phyloP scores from a whole-genome alignment of 2,888 invertebrate genomes.

The Pseudeuparius sepicola region DNA sequence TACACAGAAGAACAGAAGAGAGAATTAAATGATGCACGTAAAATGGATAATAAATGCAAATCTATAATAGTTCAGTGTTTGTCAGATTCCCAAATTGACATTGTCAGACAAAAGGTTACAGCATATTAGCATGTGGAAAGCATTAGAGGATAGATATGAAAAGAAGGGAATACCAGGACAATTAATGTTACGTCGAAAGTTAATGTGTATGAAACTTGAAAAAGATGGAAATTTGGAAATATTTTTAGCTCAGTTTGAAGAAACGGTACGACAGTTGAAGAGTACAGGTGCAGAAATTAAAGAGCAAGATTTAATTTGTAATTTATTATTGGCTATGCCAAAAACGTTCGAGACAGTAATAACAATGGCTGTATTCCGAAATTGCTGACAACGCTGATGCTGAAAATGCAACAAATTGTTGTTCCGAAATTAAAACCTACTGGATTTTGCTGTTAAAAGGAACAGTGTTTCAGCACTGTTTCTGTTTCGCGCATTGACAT shows the following conservation, averaged over 20 bases:
- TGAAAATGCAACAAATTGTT: no score
- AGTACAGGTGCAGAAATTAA: constrained; percentile 1
- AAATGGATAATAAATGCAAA: neutral
- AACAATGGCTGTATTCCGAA: no score
- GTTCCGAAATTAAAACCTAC: no score
- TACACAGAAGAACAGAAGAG: neutral
- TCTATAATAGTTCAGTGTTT: constrained; percentile 1
- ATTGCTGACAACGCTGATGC: no score
- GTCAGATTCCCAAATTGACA: constrained; percentile 2
- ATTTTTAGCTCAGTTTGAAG: constrained; percentile 3
- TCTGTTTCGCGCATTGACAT: no score
- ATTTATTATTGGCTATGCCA: neutral
- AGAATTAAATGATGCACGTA: neutral
- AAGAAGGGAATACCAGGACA: constrained; percentile 5
- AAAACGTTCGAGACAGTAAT: neutral
- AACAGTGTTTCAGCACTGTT: no score
- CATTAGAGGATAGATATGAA: constrained; percentile 4
- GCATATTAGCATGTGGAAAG: constrained; percentile 5
- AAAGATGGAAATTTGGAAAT: neutral
- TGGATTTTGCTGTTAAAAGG: no score
- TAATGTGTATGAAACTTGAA: constrained; percentile 2
- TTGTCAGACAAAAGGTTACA: neutral
- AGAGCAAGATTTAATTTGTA: constrained; percentile 1
- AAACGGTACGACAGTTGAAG: constrained; percentile 1
- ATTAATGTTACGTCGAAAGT: neutral